Evolutionary conservation across 2,888 invertebrate genomes (phyloP), one percentile per base, ranked within the genome.

Genomic region (Oasisia sp.): DNA sequence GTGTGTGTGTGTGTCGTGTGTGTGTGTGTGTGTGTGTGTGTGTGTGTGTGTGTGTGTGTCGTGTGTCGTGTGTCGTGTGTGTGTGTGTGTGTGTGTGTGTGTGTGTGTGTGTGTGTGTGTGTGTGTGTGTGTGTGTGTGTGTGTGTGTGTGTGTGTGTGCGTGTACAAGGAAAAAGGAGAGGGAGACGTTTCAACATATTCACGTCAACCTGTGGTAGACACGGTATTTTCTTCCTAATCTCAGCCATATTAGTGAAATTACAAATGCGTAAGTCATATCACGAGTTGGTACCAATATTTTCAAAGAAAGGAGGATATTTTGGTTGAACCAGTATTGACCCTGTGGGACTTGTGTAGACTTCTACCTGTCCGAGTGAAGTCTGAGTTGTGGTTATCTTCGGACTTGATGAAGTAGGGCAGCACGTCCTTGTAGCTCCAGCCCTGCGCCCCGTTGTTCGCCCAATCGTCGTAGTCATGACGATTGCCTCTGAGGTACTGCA

Each of bases 381-480:
- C 93, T 50, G 93, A 93, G 91, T 94, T 94, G 38, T 92, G 93
- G 91, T 94, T 94, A 91, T 94, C 94, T 92, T 94, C 94, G 3
- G 94, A 94, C 92, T 94, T 94, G 92, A 94, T 94, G 93, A 94
- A 94, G 91, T 94, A 94, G 4, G 94, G 94, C 92, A 94, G 92
- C 14, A 94, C 94, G 56, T 94, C 94, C 91, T 94, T 94, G 93
- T 94, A 94, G 89, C 92, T 92, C 94, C 94, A 94, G 56, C 94
- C 94, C 45, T 89, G 32, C 5, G 94, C 94, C n/a, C 94, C 94
- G 89, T 93, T 91, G 56, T 92, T 92, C 3, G 94, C 94, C 94
- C 94, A 94, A 50, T 93, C 93, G 91, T 94, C 94, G 92, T 93
- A 94, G 93, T 94, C 94, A 58, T 94, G 94, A 8, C 94, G 92